Base-by-base conservation (phyloP, 2,113 vertebrate genomes). In the Nanorana parkeri region DNA sequence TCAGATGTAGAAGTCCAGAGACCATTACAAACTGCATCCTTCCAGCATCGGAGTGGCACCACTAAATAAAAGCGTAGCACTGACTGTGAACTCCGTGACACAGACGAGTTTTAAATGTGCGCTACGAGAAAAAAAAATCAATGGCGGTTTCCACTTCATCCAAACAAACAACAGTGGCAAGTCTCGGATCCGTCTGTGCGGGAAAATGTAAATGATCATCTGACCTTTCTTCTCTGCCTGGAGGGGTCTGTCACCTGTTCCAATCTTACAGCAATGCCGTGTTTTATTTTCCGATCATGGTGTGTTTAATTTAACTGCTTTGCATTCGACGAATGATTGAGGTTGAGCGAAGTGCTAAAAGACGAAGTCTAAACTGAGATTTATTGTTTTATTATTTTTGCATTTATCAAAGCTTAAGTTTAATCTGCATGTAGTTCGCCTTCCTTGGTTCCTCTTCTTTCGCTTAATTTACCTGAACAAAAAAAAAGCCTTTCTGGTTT, bases 221-320 rank as follows among this genome's bases (percentile, higher is more conserved):
- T 75, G 28, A 75, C 72, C 72, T 75, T 75, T 61, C 19, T 58
- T 58, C 72, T 75, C 20, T 60, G 72, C 55, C 72, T 75, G 28
- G 54, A 61, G 72, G 52, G 24, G 29, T n/a, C 28, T 11, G 72
- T 36, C 55, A 61, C 71, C 58, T 54, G 58, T 74, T 58, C 55
- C 54, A 41, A 29, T 19, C 28, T 74, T 74, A 55, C 68, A 71
- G 54, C 60, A 74, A 74, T 54, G 60, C 71, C 58, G 32, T 60
- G 24, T 74, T 71, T 56, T 47, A 47, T 47, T 74, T 60, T 55
- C 28, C 11, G 60, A 61, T 60, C 54, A 32, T 1, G 29, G 72
- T 41, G 23, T 61, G 28, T 75, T 75, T 58, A 60, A 75, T 75
- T 60, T 16, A 60, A 75, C 72, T 75, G 60, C 55, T 58, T 60